Percentiles rank a stretch among this genome's conserved stretches.
These are phyloP conservation scores for Laspeyria flexula DNA, from an alignment of 2,888 invertebrate species.

Conservation along the genomic window DNA sequence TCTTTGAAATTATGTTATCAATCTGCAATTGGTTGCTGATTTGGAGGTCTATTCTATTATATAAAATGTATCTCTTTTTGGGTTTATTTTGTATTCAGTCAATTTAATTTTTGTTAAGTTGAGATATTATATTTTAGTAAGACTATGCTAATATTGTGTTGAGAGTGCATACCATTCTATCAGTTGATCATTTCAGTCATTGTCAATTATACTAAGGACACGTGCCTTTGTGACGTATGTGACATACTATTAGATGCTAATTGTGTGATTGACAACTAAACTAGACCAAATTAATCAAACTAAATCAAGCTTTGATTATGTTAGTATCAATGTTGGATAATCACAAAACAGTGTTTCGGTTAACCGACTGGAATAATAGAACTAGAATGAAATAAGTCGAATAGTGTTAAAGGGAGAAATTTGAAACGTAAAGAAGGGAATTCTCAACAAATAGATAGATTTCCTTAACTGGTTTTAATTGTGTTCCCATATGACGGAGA, in stretches of 20 bases:
- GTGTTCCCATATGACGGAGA: slow-evolving; percentile 37
- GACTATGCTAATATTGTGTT: background rate
- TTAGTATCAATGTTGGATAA: background rate
- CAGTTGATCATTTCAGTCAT: background rate
- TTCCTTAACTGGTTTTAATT: slow-evolving; percentile 36
- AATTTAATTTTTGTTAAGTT: no score
- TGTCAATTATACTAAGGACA: background rate
- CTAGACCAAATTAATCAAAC: background rate
- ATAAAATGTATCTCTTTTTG: no score
- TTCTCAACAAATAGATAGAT: slow-evolving; percentile 22
- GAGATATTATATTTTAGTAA: background rate
- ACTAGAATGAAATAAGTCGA: background rate
- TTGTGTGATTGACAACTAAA: background rate
- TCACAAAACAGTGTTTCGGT: background rate
- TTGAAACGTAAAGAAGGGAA: slow-evolving; percentile 17
- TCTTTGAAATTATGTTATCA: no score
- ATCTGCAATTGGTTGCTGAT: no score
- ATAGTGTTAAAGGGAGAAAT: background rate
- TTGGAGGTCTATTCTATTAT: no score
- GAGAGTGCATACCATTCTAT: no score
- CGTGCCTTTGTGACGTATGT: background rate
- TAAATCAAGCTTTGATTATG: background rate
- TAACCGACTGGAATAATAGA: background rate
- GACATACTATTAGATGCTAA: background rate
- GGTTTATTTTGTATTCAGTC: no score